Conservation (phyloP, 1,140 invertebrate genomes). For the Aphidius ervi region DNA sequence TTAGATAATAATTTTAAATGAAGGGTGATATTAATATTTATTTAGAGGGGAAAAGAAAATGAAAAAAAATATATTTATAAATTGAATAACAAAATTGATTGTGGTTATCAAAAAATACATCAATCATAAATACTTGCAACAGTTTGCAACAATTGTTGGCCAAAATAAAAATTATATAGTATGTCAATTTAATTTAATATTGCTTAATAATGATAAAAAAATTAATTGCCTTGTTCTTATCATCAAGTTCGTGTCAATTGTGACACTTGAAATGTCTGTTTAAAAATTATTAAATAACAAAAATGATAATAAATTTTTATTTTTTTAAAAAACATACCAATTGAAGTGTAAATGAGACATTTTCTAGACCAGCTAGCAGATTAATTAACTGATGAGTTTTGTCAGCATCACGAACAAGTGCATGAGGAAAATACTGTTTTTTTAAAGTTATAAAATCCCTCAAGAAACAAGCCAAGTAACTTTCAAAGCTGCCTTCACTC, state of each 20-base stretch:
- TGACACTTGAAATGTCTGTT: too few relatives aligned
- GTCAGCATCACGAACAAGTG: conserved; percentile 50
- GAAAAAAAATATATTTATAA: neutral
- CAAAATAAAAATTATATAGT: too few relatives aligned
- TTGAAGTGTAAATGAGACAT: conserved; percentile 51
- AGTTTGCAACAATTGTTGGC: too few relatives aligned
- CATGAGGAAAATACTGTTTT: conserved; percentile 50
- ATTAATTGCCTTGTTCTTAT: too few relatives aligned
- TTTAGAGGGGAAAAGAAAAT: conserved; percentile 6
- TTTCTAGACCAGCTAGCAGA: conserved; percentile 52
- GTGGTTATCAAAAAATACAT: too few relatives aligned
- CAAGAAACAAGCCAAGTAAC: conserved; percentile 51
- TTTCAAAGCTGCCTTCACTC: conserved; percentile 53
- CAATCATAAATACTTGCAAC: too few relatives aligned
- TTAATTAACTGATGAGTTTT: conserved; percentile 52
- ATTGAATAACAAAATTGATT: too few relatives aligned
- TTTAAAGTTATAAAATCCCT: conserved; percentile 44
- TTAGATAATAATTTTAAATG: conserved; percentile 46
- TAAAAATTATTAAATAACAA: too few relatives aligned
- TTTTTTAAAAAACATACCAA: conserved; percentile 34
- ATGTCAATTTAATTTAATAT: too few relatives aligned
- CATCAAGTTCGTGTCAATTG: too few relatives aligned
- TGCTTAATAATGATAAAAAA: too few relatives aligned
- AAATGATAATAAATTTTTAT: too few relatives aligned
- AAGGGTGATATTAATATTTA: conserved; percentile 43